Percentiles rank a stretch among this genome's conserved stretches.
These are phyloP conservation scores for Desoria tigrina DNA, from an alignment of 2,888 invertebrate species.

Conservation along the genomic window DNA sequence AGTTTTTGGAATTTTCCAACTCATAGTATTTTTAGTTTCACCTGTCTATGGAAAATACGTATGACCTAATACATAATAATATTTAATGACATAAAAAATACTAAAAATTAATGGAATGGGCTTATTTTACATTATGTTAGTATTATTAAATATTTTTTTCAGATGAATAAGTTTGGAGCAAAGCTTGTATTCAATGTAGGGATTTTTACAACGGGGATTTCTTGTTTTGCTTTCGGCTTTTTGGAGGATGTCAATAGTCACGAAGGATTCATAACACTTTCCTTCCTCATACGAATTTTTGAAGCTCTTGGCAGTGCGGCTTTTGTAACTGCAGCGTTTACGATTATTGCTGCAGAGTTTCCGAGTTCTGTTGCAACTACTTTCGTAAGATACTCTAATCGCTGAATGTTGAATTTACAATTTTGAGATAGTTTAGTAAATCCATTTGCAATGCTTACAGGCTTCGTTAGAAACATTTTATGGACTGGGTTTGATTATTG, in stretches of 20 bases:
- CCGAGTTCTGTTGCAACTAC: constrained; percentile 81
- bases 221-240: constrained; percentile 76
- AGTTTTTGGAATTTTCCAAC: constrained; percentile 82
- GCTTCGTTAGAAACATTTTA: constrained; percentile 58
- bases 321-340: constrained; percentile 82
- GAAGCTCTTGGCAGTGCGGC: constrained; percentile 82
- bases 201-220: constrained; percentile 77
- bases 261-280: constrained; percentile 72
- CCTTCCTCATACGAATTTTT: constrained; percentile 75
- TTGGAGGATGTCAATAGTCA: constrained; percentile 56
- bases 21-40: constrained; percentile 78
- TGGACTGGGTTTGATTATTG: constrained; percentile 61
- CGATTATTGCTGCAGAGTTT: constrained; percentile 84
- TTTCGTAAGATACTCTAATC: constrained; percentile 70
- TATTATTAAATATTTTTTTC: too few relatives aligned
- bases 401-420: too few relatives aligned
- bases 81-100: too few relatives aligned
- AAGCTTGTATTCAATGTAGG: constrained; percentile 81
- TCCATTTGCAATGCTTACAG: too few relatives aligned
- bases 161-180: constrained; percentile 75
- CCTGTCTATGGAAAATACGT: constrained; percentile 80
- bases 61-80: neutral
- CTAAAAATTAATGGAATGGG: too few relatives aligned
- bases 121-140: too few relatives aligned
- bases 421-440: too few relatives aligned